phyloP scores from a whole-genome alignment of 2,797 vertebrate species.

The Enteromius paludinosus region DNA sequence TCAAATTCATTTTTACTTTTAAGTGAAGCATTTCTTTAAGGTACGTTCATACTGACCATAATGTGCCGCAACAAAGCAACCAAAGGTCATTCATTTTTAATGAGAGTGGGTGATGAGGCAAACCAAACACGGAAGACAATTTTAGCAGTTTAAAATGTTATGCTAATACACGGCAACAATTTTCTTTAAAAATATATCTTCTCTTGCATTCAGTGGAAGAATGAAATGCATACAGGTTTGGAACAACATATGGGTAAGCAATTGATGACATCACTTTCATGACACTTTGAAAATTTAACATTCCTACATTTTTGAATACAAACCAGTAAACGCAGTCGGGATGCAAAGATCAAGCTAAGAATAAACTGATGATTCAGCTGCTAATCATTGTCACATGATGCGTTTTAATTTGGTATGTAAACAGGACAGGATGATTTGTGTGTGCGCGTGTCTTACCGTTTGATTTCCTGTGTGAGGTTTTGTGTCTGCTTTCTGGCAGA shows the following conservation, averaged over 20 bases:
- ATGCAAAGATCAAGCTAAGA: not conserved
- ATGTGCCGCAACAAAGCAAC: not conserved
- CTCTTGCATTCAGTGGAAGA: not conserved
- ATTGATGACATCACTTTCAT: not conserved
- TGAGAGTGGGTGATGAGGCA: not conserved
- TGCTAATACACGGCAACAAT: not conserved
- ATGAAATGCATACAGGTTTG: not conserved
- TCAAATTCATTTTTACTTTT: not conserved
- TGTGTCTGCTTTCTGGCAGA: conserved; percentile 68
- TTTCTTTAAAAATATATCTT: not conserved
- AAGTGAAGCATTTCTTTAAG: not conserved
- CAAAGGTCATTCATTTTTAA: not conserved
- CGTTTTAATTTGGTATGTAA: not conserved
- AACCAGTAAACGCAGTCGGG: not conserved
- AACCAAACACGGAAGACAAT: not conserved
- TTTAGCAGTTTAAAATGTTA: not conserved
- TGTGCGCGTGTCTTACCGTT: conserved; percentile 71
- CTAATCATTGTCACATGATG: not conserved
- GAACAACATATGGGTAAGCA: not conserved
- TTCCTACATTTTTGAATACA: not conserved
- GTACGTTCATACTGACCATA: not conserved
- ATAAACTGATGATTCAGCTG: not conserved
- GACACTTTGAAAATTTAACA: not conserved
- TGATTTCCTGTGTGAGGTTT: conserved; percentile 73
- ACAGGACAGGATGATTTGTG: not conserved